Evolutionary conservation across 2,888 invertebrate genomes (phyloP).

Genomic region (Caenorhabditis wallacei): DNA sequence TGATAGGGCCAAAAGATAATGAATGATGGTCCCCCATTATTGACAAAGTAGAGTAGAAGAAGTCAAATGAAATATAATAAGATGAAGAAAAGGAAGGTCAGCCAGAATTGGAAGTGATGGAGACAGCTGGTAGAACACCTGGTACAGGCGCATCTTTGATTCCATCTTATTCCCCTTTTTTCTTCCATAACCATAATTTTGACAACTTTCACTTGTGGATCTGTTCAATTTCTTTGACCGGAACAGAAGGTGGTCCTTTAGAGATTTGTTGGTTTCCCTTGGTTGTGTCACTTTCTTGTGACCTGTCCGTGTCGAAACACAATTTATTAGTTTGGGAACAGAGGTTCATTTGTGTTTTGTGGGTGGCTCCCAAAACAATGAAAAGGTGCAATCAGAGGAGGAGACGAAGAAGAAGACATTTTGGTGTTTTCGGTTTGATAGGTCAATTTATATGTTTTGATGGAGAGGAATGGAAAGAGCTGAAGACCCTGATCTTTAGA

Average conservation of each 20-base stretch:
- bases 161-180: not conserved
- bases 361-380: constrained; percentile 41
- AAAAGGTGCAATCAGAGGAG: not conserved
- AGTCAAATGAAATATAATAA: constrained; percentile 27
- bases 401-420: constrained; percentile 23
- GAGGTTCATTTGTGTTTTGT: not conserved
- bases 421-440: constrained; percentile 39
- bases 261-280: constrained; percentile 35
- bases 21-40: constrained; percentile 27
- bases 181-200: constrained; percentile 54
- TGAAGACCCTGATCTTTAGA: not conserved
- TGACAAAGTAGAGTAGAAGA: constrained; percentile 7
- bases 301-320: constrained; percentile 22
- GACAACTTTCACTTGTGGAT: constrained; percentile 50
- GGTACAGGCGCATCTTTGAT: constrained; percentile 52
- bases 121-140: constrained; percentile 65
- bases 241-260: constrained; percentile 1
- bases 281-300: constrained; percentile 16
- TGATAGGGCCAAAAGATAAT: constrained; percentile 23
- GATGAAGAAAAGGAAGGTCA: constrained; percentile 33
- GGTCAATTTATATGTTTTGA: constrained; percentile 14
- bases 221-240: not conserved
- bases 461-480: not conserved
- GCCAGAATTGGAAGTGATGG: constrained; percentile 39
- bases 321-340: constrained; percentile 60